Evolutionary conservation across 92 coral and sea anemone species (phyloP).

Genomic region (Chrysogorgia sp.): DNA sequence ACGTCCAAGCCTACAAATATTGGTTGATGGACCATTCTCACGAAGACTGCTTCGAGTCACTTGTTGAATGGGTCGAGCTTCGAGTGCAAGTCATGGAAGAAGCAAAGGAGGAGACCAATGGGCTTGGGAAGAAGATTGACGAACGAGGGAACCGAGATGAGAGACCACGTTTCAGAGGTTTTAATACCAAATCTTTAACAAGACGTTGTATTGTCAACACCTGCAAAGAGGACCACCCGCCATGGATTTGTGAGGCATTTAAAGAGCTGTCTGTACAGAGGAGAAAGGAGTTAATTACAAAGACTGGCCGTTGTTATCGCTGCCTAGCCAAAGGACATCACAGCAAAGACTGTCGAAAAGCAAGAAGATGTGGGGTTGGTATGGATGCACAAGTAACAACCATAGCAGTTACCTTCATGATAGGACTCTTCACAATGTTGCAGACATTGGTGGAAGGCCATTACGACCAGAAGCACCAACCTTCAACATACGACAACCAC

Average conservation of each 20-base stretch:
- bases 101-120: too few species aligned
- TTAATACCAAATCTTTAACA: slow-evolving; percentile 15
- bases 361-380: slow-evolving; percentile 5
- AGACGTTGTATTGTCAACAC: slow-evolving; percentile 25
- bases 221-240: slow-evolving; percentile 35
- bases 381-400: slow-evolving; percentile 4
- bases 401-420: slow-evolving; percentile 30
- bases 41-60: slow-evolving; percentile 17
- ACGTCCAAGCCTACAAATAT: slow-evolving; percentile 24
- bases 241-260: background rate
- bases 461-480: too few species aligned
- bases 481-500: too few species aligned
- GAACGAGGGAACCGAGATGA: background rate
- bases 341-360: slow-evolving; percentile 13
- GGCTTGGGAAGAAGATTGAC: slow-evolving; percentile 15
- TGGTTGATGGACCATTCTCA: slow-evolving; percentile 38
- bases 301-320: slow-evolving; percentile 34
- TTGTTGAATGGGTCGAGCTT: slow-evolving; percentile 48
- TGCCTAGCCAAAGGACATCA: slow-evolving; percentile 28
- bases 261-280: slow-evolving; percentile 1
- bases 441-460: background rate
- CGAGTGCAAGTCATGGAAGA: slow-evolving; percentile 54
- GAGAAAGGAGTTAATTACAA: slow-evolving; percentile 19
- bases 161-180: slow-evolving; percentile 13
- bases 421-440: background rate